Evolutionary conservation across 2,113 vertebrate genomes (phyloP).

Genomic region (Orthonyx spaldingii): DNA sequence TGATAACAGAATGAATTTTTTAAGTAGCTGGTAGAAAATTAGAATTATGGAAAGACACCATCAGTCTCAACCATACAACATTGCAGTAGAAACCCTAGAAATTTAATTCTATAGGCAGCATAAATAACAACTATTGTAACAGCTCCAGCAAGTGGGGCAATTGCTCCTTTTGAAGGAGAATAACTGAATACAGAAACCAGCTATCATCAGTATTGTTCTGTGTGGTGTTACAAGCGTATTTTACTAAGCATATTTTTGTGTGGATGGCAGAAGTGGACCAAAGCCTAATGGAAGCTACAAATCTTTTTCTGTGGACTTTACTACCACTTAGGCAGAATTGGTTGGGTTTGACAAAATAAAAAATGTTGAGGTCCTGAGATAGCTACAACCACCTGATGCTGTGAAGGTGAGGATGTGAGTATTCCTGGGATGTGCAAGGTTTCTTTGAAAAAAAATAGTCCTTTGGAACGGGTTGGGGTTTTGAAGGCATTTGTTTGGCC

Average conservation of each 20-base stretch:
- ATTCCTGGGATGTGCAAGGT: background rate
- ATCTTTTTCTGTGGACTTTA: background rate
- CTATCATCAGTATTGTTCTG: background rate
- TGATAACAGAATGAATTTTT: background rate
- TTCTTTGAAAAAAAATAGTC: background rate
- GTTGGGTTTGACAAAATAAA: background rate
- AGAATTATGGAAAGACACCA: background rate
- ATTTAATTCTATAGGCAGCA: background rate
- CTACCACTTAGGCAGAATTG: background rate
- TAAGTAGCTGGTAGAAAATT: background rate
- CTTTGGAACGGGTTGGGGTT: background rate
- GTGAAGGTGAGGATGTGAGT: background rate
- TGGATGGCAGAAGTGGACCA: background rate
- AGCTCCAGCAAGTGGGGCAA: fast-evolving
- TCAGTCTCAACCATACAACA: background rate
- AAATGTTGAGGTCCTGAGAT: background rate
- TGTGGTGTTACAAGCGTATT: background rate
- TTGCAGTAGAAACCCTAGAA: background rate
- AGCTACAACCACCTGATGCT: background rate
- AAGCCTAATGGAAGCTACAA: background rate
- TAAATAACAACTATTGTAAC: background rate
- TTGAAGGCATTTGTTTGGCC: background rate
- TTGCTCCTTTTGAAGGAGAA: background rate
- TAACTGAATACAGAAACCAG: background rate
- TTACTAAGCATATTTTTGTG: background rate